Evolutionary conservation across 2,113 vertebrate genomes (phyloP).

Genomic region (Phylloscopus trochiloides): DNA sequence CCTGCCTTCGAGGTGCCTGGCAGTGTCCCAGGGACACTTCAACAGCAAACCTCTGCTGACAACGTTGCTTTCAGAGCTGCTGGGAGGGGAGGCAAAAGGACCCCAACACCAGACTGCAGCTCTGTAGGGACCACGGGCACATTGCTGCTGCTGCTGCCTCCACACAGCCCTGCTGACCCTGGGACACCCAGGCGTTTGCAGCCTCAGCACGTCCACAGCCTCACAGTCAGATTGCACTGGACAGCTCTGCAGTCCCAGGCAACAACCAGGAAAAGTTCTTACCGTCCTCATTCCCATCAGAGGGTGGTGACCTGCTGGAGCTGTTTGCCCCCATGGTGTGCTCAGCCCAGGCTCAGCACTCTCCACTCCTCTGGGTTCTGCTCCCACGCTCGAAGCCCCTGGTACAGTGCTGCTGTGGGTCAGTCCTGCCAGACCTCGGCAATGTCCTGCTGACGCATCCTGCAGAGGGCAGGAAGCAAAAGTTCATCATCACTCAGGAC

Average conservation of each 20-base stretch:
- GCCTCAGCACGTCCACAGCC: accelerated
- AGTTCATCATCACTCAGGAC: neutral
- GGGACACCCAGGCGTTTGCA: accelerated
- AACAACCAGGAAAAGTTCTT: constrained; percentile 36
- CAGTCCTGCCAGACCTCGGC: neutral
- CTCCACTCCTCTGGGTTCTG: neutral
- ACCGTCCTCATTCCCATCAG: constrained; percentile 84
- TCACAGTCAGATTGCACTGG: neutral
- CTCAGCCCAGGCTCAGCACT: neutral
- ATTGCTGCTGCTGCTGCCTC: neutral
- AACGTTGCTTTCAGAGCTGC: neutral
- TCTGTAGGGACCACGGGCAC: neutral
- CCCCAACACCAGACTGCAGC: accelerated
- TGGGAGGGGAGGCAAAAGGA: neutral
- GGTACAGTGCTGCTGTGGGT: accelerated
- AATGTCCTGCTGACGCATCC: neutral
- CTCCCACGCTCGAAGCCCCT: neutral
- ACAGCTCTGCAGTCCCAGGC: neutral
- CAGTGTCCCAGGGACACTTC: neutral
- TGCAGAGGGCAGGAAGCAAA: neutral
- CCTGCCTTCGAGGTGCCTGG: neutral
- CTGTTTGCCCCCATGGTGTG: constrained; percentile 87
- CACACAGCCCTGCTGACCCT: neutral
- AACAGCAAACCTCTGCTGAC: neutral
- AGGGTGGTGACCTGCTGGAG: constrained; percentile 84